Base-by-base conservation (phyloP, 2,113 vertebrate genomes). In the Salvator merianae region DNA sequence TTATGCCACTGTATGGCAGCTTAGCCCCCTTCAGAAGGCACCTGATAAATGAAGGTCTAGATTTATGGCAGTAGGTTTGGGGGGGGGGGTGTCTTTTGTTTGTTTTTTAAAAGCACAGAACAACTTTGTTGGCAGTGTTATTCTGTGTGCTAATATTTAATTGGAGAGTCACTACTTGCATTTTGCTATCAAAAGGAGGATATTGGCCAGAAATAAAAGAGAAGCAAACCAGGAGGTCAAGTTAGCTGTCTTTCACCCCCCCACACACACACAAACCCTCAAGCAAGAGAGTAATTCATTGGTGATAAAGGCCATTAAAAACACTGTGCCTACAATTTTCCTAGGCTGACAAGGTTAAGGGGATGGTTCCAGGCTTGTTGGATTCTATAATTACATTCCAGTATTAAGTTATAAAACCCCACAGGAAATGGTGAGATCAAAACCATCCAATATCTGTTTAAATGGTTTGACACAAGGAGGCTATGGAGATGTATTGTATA, bases 361-460 rank as follows among this genome's bases (percentile, higher is more conserved):
- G 70, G 83, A 85, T 85, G 77, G 83, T 85, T 85, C 69, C 83
- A 85, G 83, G 77, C 83, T 79, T 79, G 77, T 79, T 79, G 76
- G n/a, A 85, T 85, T 72, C 83, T 40, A 85, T 85, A 85, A 85
- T 85, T 85, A 79, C 83, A 85, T 85, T 79, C 83, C 68, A 79
- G n/a, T 85, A 85, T 85, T 73, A 79, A 85, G 77, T 85, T 85
- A 85, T 85, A 85, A 85, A 85, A 40, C 83, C 83, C 68, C 83
- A 85, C 69, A 85, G 83, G 83, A 85, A 85, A 85, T n/a, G 16
- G 40, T 72, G 59, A 85, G 83, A 85, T 85, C 69, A 85, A 79
- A 85, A 85, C 83, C 77, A 85, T 79, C 68, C 83, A 79, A 85
- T 38, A 63, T 79, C 68, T 84, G 69, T n/a, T 84, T 79, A 84